Base-by-base conservation (phyloP, 2,888 invertebrate species). In the Ctena decussata region DNA sequence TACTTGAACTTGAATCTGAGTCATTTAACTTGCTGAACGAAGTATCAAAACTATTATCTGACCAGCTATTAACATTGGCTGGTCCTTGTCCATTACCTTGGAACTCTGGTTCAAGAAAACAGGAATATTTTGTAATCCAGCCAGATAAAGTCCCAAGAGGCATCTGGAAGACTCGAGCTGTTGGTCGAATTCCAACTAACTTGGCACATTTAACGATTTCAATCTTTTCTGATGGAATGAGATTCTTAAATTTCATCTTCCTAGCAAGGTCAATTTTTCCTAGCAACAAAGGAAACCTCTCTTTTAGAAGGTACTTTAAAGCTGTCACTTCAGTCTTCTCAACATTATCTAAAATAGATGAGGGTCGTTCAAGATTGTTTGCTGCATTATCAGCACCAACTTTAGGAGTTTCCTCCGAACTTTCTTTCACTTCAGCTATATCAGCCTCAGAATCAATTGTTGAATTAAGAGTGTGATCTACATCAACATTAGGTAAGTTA, bases 201-300 rank as follows among this genome's bases (percentile, higher is more conserved):
- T 88, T 88, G 0, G 88, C 81, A 79, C 88, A 88, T 53, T 88
- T 88, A 24, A 88, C 88, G 71, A 88, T 79, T 65, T 88, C 88
- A 32, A 88, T 80, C 44, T 88, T 88, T 76, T 88, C 85, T 39
- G 77, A 79, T 37, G 71, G 77, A 21, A 73, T 80, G 21, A 88
- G 77, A 44, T 88, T 88, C n/a, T 73, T 44, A 73, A 88, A 88
- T 57, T 88, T 88, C 2, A 88, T 65, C 30, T 73, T 76, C 32
- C 80, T 75, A 0, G 88, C 88, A 35, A 84, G 46, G 49, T 77
- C 80, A 24, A 88, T 85, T 41, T 82, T 88, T 24, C 84, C 65
- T 74, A 69, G 53, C n/a, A 88, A 35, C 12, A 76, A 30, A 24
- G 57, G 41, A 71, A 79, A 88, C n/a, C 73, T 78, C 35, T 88